phyloP scores from a whole-genome alignment of 2,888 invertebrate genomes.

The Abrostola tripartita region DNA sequence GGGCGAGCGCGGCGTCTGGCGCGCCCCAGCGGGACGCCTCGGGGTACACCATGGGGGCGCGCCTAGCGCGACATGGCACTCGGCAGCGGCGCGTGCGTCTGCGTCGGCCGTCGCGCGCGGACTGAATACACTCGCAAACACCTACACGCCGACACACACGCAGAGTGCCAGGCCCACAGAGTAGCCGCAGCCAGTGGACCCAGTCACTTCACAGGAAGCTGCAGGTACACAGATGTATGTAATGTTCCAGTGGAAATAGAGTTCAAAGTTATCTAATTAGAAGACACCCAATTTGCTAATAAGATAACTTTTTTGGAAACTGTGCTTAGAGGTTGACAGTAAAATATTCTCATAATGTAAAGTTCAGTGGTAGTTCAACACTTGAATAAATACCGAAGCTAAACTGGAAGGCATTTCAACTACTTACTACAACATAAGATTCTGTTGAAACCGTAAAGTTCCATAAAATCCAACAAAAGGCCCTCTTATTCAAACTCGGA shows the following conservation, averaged over 20 bases:
- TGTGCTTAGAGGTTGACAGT: too few relatives aligned
- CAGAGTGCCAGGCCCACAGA: constrained; percentile 30
- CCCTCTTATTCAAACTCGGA: background rate
- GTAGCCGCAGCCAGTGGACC: constrained; percentile 45
- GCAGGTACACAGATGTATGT: background rate
- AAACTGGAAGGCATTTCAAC: too few relatives aligned
- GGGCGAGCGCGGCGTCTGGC: constrained; percentile 89
- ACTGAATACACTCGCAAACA: constrained; percentile 66
- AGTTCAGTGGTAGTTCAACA: too few relatives aligned
- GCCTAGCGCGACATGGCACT: constrained; percentile 77
- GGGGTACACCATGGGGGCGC: constrained; percentile 89
- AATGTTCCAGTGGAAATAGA: too few relatives aligned
- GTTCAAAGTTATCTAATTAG: too few relatives aligned
- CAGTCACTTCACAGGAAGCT: constrained; percentile 18
- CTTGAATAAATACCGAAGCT: too few relatives aligned
- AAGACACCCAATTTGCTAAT: background rate
- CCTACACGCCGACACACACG: constrained; percentile 47
- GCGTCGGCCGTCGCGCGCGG: constrained; percentile 83
- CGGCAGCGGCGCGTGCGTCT: constrained; percentile 78
- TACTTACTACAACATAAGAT: background rate
- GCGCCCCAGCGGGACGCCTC: constrained; percentile 89
- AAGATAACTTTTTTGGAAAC: background rate
- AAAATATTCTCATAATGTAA: too few relatives aligned
- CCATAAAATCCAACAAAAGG: too few relatives aligned
- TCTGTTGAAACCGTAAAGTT: too few relatives aligned